These are phyloP conservation scores for Eupithecia insigniata DNA, from an alignment of 2,888 invertebrate genomes.

Conservation along the genomic window DNA sequence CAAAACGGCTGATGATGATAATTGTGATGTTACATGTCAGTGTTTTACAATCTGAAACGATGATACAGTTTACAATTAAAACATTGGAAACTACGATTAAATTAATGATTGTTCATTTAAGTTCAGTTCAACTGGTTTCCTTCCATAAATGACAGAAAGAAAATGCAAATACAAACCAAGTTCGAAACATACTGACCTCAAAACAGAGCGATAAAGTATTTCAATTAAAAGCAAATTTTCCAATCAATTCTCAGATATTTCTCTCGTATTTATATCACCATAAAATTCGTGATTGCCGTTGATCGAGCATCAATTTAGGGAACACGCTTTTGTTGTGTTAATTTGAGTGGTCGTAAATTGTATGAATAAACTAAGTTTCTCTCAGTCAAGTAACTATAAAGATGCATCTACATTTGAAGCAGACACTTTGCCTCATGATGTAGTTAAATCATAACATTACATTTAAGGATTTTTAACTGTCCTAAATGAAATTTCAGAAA, in stretches of 20 bases:
- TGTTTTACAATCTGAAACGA: background rate
- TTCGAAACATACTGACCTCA: background rate
- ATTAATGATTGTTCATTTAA: too few relatives aligned
- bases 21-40: background rate
- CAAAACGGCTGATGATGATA: background rate
- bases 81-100: background rate
- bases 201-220: constrained; percentile 16
- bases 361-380: constrained; percentile 15
- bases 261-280: constrained; percentile 43
- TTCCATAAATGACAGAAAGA: background rate
- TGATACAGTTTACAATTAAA: background rate
- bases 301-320: constrained; percentile 47
- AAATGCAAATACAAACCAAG: background rate
- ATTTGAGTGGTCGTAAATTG: constrained; percentile 36
- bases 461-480: background rate
- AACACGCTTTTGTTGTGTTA: constrained; percentile 43
- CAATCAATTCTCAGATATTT: constrained; percentile 41
- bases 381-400: constrained; percentile 1
- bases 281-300: constrained; percentile 45
- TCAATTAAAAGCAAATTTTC: constrained; percentile 44
- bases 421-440: background rate
- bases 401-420: background rate
- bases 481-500: background rate
- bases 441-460: constrained; percentile 2
- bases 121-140: too few relatives aligned